These are phyloP conservation scores for Folsomia manolachei DNA, from an alignment of 2,888 invertebrate species.

Conservation along the genomic window DNA sequence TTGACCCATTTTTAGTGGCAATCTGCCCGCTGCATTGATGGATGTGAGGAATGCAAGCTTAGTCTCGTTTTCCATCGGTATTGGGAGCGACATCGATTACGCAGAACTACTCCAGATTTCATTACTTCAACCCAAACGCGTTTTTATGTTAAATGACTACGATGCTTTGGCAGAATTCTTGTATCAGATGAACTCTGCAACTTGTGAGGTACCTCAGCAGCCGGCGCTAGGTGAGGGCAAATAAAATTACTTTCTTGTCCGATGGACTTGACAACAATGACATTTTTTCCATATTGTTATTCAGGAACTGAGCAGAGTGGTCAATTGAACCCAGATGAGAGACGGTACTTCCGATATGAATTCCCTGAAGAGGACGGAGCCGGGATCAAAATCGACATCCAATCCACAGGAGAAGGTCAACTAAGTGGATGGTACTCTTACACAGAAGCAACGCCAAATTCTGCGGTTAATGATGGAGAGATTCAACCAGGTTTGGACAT, in stretches of 20 bases:
- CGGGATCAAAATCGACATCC: slow-evolving; percentile 17
- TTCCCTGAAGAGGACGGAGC: slow-evolving; percentile 26
- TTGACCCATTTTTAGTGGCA: neutral
- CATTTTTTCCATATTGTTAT: neutral
- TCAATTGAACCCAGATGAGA: slow-evolving; percentile 22
- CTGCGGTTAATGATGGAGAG: slow-evolving; percentile 36
- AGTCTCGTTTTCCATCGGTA: slow-evolving; percentile 34
- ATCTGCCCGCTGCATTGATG: neutral
- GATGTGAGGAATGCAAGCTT: slow-evolving; percentile 10
- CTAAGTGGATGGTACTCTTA: slow-evolving; percentile 29
- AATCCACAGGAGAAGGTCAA: slow-evolving; percentile 7
- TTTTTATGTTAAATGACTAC: slow-evolving; percentile 21
- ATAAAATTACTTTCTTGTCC: neutral
- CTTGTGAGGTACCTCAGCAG: slow-evolving; percentile 34
- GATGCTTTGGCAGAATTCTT: slow-evolving; percentile 31
- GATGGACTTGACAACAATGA: no score
- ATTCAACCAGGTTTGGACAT: neutral
- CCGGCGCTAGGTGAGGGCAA: slow-evolving; percentile 22
- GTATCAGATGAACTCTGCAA: slow-evolving; percentile 22
- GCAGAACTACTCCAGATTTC: slow-evolving; percentile 30
- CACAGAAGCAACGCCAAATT: slow-evolving; percentile 19
- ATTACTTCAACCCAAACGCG: slow-evolving; percentile 12
- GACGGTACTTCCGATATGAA: slow-evolving; percentile 23
- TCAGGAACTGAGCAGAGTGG: slow-evolving; percentile 15
- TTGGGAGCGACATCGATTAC: slow-evolving; percentile 17